Conservation (phyloP, 2,888 invertebrate genomes). For the Drosophila anomalipes region DNA sequence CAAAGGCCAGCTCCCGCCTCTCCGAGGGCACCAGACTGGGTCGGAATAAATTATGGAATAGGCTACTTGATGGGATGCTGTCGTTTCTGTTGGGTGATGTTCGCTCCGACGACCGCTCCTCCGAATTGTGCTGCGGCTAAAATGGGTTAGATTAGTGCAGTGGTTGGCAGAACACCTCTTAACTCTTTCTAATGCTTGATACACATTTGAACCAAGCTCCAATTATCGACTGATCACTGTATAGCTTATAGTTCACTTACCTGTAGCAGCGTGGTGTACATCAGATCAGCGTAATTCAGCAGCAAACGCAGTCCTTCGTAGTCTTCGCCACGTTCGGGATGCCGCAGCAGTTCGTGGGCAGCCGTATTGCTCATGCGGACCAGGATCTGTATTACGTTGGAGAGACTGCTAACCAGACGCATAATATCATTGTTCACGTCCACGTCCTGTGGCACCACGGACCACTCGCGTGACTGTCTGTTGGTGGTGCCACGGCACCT, state of each 20-base stretch:
- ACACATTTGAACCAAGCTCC: background rate
- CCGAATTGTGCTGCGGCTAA: slow-evolving; percentile 29
- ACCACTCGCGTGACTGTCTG: slow-evolving; percentile 23
- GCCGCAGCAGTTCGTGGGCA: slow-evolving; percentile 34
- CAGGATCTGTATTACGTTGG: slow-evolving; percentile 48
- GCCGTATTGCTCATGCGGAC: slow-evolving; percentile 51
- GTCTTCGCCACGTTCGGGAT: slow-evolving; percentile 49
- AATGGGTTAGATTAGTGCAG: background rate
- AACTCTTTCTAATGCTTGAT: background rate
- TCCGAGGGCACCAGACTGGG: slow-evolving; percentile 6
- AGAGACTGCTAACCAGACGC: slow-evolving; percentile 41
- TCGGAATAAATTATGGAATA: slow-evolving; percentile 51
- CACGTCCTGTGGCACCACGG: slow-evolving; percentile 28
- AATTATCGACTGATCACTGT: background rate
- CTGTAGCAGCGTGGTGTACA: slow-evolving; percentile 51
- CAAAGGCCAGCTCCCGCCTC: background rate
- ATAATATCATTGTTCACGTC: slow-evolving; percentile 36
- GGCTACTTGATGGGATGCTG: slow-evolving; percentile 9
- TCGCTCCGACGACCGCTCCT: slow-evolving; percentile 2
- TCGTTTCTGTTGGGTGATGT: background rate
- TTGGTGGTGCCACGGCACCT: background rate
- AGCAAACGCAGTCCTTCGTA: slow-evolving; percentile 38
- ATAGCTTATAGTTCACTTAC: background rate
- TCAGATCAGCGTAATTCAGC: slow-evolving; percentile 51
- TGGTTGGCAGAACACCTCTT: background rate